Base-by-base conservation (phyloP, 2,888 invertebrate genomes). In the Nomada flava region DNA sequence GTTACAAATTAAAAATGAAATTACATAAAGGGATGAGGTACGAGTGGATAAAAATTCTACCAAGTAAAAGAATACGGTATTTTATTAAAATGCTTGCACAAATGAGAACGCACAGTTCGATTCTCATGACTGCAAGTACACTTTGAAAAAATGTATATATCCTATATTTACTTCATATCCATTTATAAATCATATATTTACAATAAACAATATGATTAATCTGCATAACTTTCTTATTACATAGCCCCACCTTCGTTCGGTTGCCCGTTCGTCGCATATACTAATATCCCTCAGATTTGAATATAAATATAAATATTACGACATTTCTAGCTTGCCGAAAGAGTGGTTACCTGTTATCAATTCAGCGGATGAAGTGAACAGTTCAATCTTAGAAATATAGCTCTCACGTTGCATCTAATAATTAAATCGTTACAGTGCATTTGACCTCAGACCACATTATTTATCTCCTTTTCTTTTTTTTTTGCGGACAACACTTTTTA, bases 41-140 rank as follows among this genome's bases (percentile, higher is more conserved):
- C 9, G 18, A 52, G 52, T 11, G 3, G 11, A 63, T 44, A 29
- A 50, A 59, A 57, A 52, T 10, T 65, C 52, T 50, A 20, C 0
- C 36, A 15, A 47, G 20, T 91, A 91, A 75, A 91, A 91, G 90
- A 91, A 91, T 91, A 91, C 76, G 82, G 52, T 88, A 71, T 86
- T 91, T 91, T 91, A 91, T 91, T 91, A 86, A 90, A 90, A 88
- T 73, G 68, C 59, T 77, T 69, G 73, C 86, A 65, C 50, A 52
- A 55, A 70, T 67, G 76, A 82, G 73, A 78, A 75, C 57, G n/a
- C 53, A 76, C 73, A 69, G 52, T 26, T 18, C 52, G 42, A 64
- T 63, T 76, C 76, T 73, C 76, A 73, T 62, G 44, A 76, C 23
- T 65, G 85, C 63, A 74, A 79, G 52, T 36, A 26, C 52, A 67